These are phyloP conservation scores for Cosmia trapezina DNA, from an alignment of 2,888 invertebrate species.

Conservation along the genomic window DNA sequence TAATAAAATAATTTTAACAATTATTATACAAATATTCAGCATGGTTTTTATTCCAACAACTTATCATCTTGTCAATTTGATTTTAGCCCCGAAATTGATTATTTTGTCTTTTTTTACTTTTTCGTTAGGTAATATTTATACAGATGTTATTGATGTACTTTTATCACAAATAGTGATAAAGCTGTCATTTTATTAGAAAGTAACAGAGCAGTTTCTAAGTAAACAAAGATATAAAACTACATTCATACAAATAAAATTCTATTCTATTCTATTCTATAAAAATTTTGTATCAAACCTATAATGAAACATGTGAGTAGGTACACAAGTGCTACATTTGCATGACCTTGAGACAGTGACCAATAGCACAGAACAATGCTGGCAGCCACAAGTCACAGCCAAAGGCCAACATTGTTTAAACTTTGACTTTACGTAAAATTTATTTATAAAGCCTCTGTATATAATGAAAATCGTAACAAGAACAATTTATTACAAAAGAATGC, in stretches of 20 bases:
- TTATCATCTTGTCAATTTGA: not conserved
- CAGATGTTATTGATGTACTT: constrained; percentile 9
- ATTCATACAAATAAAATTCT: no score
- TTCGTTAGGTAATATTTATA: not conserved
- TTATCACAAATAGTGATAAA: constrained; percentile 18
- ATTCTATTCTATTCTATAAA: no score
- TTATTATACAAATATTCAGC: not conserved
- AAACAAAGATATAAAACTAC: constrained; percentile 51
- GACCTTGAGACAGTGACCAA: constrained; percentile 61
- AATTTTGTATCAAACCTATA: constrained; percentile 33
- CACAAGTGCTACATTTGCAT: constrained; percentile 37
- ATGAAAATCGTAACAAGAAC: constrained; percentile 41
- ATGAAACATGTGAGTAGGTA: constrained; percentile 48
- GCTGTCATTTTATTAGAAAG: constrained; percentile 17
- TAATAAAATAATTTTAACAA: not conserved
- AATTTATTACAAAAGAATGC: constrained; percentile 67
- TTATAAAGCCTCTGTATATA: constrained; percentile 39
- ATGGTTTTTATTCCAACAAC: not conserved
- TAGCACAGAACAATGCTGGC: constrained; percentile 34
- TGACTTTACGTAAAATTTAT: constrained; percentile 36
- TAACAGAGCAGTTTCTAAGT: constrained; percentile 26
- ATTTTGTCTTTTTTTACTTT: not conserved
- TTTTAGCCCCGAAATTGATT: not conserved
- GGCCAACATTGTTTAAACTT: constrained; percentile 22
- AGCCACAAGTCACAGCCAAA: constrained; percentile 29